Evolutionary conservation across 2,888 invertebrate species (phyloP).

Genomic region (Eremobia ochroleuca): DNA sequence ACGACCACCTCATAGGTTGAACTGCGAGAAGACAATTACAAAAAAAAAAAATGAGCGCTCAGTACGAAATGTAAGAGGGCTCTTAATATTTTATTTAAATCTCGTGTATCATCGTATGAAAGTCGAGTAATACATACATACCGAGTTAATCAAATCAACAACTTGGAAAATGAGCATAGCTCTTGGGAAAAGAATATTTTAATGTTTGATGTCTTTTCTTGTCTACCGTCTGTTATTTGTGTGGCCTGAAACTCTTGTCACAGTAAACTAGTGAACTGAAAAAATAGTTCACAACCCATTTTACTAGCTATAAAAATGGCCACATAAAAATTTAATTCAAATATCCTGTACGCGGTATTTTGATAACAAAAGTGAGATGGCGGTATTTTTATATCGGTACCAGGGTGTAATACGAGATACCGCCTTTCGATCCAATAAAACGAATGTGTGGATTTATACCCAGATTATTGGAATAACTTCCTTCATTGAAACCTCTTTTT

Average conservation of each 20-base stretch:
- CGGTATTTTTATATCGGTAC: slow-evolving; percentile 66
- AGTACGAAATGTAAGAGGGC: too few species aligned
- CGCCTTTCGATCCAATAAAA: slow-evolving; percentile 54
- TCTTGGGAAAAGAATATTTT: not conserved
- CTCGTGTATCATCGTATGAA: too few species aligned
- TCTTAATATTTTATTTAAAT: too few species aligned
- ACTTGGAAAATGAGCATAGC: not conserved
- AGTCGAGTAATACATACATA: too few species aligned
- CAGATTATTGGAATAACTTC: slow-evolving; percentile 62
- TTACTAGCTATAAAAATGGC: slow-evolving; percentile 21
- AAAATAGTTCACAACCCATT: slow-evolving; percentile 15
- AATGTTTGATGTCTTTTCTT: not conserved
- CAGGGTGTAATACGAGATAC: slow-evolving; percentile 44
- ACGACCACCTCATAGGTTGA: too few species aligned
- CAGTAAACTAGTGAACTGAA: not conserved
- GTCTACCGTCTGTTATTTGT: not conserved
- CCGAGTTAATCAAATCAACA: too few species aligned
- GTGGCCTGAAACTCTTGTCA: not conserved
- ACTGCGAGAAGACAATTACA: too few species aligned
- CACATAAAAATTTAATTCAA: slow-evolving; percentile 50
- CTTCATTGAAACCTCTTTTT: slow-evolving; percentile 27
- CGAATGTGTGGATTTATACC: slow-evolving; percentile 52
- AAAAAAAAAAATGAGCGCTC: too few species aligned
- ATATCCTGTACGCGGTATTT: slow-evolving; percentile 39
- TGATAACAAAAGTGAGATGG: slow-evolving; percentile 60